Base-by-base conservation (phyloP, 2,797 vertebrate genomes). In the Thunnus albacares region DNA sequence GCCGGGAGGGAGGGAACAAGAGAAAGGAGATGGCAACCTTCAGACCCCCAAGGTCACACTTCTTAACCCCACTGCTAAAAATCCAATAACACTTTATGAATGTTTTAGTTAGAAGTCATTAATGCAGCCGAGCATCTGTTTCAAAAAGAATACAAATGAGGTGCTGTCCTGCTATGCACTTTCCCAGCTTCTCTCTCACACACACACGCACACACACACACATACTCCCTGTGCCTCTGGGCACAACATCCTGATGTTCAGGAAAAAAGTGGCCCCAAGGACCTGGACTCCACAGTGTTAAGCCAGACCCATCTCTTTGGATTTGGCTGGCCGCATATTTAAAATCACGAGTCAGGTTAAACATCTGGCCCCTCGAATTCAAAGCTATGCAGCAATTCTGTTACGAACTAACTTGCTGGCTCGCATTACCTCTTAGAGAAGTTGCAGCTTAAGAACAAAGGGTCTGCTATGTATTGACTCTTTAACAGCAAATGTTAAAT, bases 41-140 rank as follows among this genome's bases (percentile, higher is more conserved):
- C 84, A 85, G 94, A 93, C 93, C 93, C 90, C 82, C 81, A 86
- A 93, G 93, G 94, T 94, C 92, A 92, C 82, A 81, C 90, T 92
- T 94, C 91, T 94, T 94, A 95, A 95, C 93, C 94, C 87, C 80
- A 71, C 89, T 93, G 93, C 93, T 94, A 92, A 95, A 93, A 95
- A 94, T 95, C 89, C 92, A 95, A 93, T 94, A 95, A 94, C 92
- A 93, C 93, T 93, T 93, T 94, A 95, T 92, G 91, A 95, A 95
- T 94, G 92, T 94, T 95, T 94, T 89, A 93, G 92, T 94, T 93
- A 93, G 86, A 77, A 92, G 92, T 94, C 93, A 93, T 95, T 95
- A 95, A 95, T 94, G 92, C 93, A 92, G 91, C 83, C 62, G 82
- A 92, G 94, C 91, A 94, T 95, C 93, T 95, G 93, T 92, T 95